Evolutionary conservation across 2,797 vertebrate species (phyloP).

Genomic region (Enteromius radiatus): DNA sequence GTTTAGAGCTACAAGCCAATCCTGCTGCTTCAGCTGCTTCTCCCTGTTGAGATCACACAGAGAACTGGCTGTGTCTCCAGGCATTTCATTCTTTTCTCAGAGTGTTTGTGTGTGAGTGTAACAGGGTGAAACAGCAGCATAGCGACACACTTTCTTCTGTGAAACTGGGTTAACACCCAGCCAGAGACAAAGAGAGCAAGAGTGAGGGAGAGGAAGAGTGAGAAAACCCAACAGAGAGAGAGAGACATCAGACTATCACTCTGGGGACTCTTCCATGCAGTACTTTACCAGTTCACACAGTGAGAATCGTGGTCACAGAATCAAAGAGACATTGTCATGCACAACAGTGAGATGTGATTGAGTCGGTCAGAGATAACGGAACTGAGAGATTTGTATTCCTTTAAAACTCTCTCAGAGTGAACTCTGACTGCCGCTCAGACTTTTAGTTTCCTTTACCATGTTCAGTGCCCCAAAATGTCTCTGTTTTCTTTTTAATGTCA

Average conservation of each 20-base stretch:
- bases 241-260: slow-evolving; percentile 5
- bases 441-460: not conserved
- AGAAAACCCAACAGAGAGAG: not conserved
- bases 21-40: slow-evolving; percentile 38
- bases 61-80: slow-evolving; percentile 40
- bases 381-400: slow-evolving; percentile 5
- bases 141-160: slow-evolving; percentile 43
- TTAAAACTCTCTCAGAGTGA: not conserved
- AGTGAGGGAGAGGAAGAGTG: not conserved
- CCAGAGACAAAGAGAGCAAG: slow-evolving; percentile 23
- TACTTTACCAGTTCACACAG: slow-evolving; percentile 26
- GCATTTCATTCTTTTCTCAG: slow-evolving; percentile 31
- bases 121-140: slow-evolving; percentile 39
- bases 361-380: not conserved
- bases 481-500: slow-evolving; percentile 16
- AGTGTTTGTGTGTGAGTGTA: slow-evolving; percentile 19
- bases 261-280: slow-evolving; percentile 26
- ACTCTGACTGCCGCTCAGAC: not conserved
- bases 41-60: slow-evolving; percentile 31
- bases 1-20: slow-evolving; percentile 17
- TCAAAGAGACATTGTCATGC: not conserved
- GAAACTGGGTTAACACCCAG: slow-evolving; percentile 54
- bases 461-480: not conserved
- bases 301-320: slow-evolving; percentile 35
- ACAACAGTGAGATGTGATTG: not conserved